These are phyloP conservation scores for Odontamblyopus lacepedii DNA, from an alignment of 2,797 vertebrate species.

Conservation along the genomic window DNA sequence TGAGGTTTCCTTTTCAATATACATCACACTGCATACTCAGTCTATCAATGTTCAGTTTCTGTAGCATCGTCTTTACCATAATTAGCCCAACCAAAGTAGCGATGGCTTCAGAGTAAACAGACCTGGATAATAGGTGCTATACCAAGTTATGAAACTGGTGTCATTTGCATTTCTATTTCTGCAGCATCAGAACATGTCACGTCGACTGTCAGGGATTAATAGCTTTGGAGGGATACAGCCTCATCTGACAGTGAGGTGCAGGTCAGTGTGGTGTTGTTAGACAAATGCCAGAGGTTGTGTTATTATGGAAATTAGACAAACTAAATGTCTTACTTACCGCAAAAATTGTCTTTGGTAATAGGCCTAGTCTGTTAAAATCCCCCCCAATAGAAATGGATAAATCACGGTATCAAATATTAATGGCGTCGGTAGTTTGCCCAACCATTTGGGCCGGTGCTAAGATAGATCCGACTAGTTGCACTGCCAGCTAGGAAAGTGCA, in stretches of 20 bases:
- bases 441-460: neutral
- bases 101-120: conserved; percentile 15
- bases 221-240: conserved; percentile 29
- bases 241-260: conserved; percentile 28
- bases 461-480: neutral
- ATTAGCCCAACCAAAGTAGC: conserved; percentile 10
- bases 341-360: conserved; percentile 19
- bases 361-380: neutral
- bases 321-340: conserved; percentile 9
- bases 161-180: conserved; percentile 61
- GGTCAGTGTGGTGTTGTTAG: conserved; percentile 31
- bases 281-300: conserved; percentile 16
- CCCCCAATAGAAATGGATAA: neutral
- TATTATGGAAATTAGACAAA: conserved; percentile 12
- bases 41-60: conserved; percentile 8
- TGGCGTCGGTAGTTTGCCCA: neutral
- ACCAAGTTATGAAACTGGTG: conserved; percentile 48
- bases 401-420: neutral
- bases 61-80: conserved; percentile 7
- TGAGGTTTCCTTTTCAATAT: neutral
- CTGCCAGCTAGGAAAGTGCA: neutral
- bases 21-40: conserved; percentile 10
- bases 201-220: conserved; percentile 34
- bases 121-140: conserved; percentile 41
- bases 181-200: conserved; percentile 27